Conservation (phyloP, 2,113 vertebrate species). For the Malaclemys terrapin region DNA sequence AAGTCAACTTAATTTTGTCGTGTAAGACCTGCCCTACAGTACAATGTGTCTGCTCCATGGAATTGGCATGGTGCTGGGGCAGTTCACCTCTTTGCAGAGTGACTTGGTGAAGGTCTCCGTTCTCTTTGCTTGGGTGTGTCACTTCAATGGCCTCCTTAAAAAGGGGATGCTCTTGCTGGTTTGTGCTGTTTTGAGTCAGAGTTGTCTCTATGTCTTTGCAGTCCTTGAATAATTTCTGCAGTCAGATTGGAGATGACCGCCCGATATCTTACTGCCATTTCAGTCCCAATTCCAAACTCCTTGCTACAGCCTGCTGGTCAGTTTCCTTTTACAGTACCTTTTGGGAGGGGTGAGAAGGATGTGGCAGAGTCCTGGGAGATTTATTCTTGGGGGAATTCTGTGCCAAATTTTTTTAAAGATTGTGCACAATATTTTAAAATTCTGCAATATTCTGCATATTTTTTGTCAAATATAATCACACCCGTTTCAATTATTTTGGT, state of each 20-base stretch:
- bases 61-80: neutral
- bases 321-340: constrained; percentile 13
- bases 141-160: neutral
- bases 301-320: constrained; percentile 96
- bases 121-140: accelerated
- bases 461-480: neutral
- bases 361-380: neutral
- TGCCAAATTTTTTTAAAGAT: neutral
- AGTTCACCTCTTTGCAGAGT: neutral
- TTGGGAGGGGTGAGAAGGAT: neutral
- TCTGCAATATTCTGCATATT: neutral
- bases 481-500: too few species aligned
- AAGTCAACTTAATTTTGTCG: neutral
- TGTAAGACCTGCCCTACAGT: neutral
- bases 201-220: constrained; percentile 63
- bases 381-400: neutral
- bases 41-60: neutral
- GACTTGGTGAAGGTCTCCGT: neutral
- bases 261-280: constrained; percentile 98
- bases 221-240: constrained; percentile 99
- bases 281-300: constrained; percentile 93
- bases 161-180: neutral
- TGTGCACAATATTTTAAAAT: neutral
- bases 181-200: neutral
- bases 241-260: constrained; percentile 97